phyloP scores from a whole-genome alignment of 2,888 invertebrate genomes.

The Archips xylosteana region DNA sequence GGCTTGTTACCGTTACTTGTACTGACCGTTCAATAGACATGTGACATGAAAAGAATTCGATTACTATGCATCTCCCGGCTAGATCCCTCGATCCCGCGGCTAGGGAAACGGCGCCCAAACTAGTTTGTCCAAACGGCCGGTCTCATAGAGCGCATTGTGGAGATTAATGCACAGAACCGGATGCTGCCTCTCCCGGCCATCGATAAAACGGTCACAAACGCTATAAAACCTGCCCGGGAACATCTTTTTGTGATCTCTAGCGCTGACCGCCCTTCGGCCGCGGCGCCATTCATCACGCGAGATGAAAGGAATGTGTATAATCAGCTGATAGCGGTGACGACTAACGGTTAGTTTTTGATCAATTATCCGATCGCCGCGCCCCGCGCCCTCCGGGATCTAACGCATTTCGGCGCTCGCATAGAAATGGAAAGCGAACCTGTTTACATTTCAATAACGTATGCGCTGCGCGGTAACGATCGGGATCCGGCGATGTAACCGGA shows the following conservation, averaged over 20 bases:
- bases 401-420: constrained; percentile 68
- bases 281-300: constrained; percentile 71
- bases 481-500: constrained; percentile 58
- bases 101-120: constrained; percentile 76
- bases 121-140: constrained; percentile 78
- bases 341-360: constrained; percentile 79
- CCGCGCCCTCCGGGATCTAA: constrained; percentile 54
- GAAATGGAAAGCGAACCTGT: constrained; percentile 82
- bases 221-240: constrained; percentile 74
- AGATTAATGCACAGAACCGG: constrained; percentile 81
- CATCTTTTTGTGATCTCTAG: constrained; percentile 74
- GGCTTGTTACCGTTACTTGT: constrained; percentile 60
- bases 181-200: constrained; percentile 77
- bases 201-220: constrained; percentile 77
- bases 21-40: constrained; percentile 71
- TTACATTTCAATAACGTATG: constrained; percentile 67
- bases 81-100: constrained; percentile 45
- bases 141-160: constrained; percentile 76
- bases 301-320: constrained; percentile 74
- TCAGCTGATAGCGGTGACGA: constrained; percentile 72
- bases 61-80: constrained; percentile 72
- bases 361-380: constrained; percentile 68
- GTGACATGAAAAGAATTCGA: constrained; percentile 77
- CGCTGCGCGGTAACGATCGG: constrained; percentile 47
- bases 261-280: constrained; percentile 64